These are phyloP conservation scores for Catharus ustulatus DNA, from an alignment of 2,797 vertebrate genomes.

Conservation along the genomic window DNA sequence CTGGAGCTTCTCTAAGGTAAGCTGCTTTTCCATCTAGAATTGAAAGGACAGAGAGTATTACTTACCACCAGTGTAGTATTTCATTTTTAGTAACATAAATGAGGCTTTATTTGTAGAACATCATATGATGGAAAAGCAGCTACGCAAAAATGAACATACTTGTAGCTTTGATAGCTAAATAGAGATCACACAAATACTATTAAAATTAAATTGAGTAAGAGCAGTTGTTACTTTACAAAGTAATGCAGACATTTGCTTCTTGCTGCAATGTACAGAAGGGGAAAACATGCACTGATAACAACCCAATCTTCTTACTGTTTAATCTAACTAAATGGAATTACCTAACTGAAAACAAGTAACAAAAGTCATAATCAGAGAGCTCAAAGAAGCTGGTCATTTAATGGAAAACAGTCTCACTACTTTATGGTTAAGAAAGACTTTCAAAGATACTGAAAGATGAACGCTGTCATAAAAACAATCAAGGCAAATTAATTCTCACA, in stretches of 20 bases:
- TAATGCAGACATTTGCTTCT: not conserved
- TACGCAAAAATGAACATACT: not conserved
- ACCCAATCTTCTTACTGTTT: not conserved
- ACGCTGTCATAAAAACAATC: not conserved
- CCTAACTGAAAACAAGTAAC: not conserved
- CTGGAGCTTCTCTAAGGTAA: constrained; percentile 83
- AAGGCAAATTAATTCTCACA: not conserved
- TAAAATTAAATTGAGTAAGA: not conserved
- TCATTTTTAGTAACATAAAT: not conserved
- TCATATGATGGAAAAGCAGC: not conserved
- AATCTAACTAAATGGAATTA: not conserved
- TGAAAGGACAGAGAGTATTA: not conserved
- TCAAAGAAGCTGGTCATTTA: not conserved
- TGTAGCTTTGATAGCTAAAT: not conserved
- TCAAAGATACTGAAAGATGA: not conserved
- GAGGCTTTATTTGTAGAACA: not conserved
- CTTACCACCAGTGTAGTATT: not conserved
- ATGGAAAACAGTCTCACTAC: not conserved
- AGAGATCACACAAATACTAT: not conserved
- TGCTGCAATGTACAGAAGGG: not conserved
- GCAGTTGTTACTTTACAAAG: not conserved
- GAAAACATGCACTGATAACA: not conserved
- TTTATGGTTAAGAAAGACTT: not conserved
- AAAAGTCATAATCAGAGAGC: not conserved
- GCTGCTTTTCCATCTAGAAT: constrained; percentile 84